A percentile compares a stretch with the other conserved stretches of the same genome.
Conservation (phyloP, 2,113 vertebrate genomes). For the Holacanthus passer region DNA sequence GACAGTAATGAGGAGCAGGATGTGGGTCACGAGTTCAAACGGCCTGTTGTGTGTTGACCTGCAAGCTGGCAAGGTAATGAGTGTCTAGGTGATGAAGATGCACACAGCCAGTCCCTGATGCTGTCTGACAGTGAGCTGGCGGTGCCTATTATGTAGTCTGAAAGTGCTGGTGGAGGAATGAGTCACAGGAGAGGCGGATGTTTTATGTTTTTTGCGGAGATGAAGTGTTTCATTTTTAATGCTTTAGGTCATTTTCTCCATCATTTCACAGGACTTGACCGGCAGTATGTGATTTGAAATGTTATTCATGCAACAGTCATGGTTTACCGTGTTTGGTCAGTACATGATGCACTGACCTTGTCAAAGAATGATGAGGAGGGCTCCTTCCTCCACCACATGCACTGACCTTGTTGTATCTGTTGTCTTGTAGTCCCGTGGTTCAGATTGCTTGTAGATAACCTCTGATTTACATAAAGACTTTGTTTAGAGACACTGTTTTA, state of each 20-base stretch:
- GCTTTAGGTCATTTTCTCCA: slow-evolving; percentile 6
- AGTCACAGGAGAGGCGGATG: slow-evolving; percentile 18
- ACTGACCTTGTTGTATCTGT: slow-evolving; percentile 71
- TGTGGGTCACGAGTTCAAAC: slow-evolving; percentile 62
- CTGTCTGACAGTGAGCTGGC: slow-evolving; percentile 61
- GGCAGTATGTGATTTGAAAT: slow-evolving; percentile 12
- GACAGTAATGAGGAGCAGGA: slow-evolving; percentile 60
- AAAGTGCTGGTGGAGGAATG: slow-evolving; percentile 11
- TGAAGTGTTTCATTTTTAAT: neutral
- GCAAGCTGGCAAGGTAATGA: slow-evolving; percentile 61
- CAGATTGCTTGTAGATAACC: slow-evolving; percentile 75
- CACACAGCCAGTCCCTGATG: slow-evolving; percentile 56
- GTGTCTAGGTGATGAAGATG: slow-evolving; percentile 60
- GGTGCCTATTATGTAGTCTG: slow-evolving; percentile 40
- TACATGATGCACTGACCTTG: slow-evolving; percentile 70
- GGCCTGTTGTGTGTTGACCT: slow-evolving; percentile 56
- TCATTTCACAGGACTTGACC: neutral
- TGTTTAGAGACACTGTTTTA: slow-evolving; percentile 67
- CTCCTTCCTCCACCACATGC: slow-evolving; percentile 32
- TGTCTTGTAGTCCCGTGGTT: slow-evolving; percentile 52
- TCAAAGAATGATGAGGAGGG: slow-evolving; percentile 60
- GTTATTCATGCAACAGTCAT: slow-evolving; percentile 25
- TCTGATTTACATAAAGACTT: slow-evolving; percentile 71
- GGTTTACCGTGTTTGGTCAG: slow-evolving; percentile 29
- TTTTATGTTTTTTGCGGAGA: slow-evolving; percentile 9